Conservation (phyloP, 2,113 vertebrate species). For the Fregata magnificens region DNA sequence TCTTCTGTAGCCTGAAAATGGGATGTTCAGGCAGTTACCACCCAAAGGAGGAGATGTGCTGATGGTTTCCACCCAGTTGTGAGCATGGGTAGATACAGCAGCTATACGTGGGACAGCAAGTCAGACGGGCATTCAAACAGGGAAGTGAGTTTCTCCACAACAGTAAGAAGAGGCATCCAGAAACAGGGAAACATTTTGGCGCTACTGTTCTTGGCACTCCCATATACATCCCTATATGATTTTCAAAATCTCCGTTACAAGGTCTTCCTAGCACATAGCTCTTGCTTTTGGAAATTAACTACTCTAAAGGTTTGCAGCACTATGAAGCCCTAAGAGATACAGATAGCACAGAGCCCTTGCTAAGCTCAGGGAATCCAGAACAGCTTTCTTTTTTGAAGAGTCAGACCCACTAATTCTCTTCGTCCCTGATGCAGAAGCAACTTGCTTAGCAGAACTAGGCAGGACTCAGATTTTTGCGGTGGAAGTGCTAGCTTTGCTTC, state of each 20-base stretch:
- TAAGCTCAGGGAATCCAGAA: neutral
- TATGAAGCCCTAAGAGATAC: neutral
- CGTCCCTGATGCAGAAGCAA: neutral
- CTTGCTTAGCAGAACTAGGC: neutral
- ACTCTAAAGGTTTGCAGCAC: neutral
- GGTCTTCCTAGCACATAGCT: neutral
- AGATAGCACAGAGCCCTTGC: neutral
- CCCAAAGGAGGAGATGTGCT: neutral
- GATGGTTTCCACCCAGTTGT: neutral
- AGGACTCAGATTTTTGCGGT: neutral
- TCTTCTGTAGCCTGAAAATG: neutral
- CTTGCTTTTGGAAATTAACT: neutral
- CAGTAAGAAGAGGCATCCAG: neutral
- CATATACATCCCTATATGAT: too few relatives aligned
- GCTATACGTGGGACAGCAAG: neutral
- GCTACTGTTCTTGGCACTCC: neutral
- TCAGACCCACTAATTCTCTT: neutral
- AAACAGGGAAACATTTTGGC: neutral
- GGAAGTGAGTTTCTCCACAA: neutral
- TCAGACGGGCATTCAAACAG: neutral
- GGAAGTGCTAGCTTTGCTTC: neutral
- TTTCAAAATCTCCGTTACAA: neutral
- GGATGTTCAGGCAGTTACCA: neutral
- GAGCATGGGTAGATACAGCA: neutral
- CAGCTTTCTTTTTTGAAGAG: rapidly evolving